Base-by-base conservation (phyloP, 1,140 invertebrate species). In the Cydia pomonella region DNA sequence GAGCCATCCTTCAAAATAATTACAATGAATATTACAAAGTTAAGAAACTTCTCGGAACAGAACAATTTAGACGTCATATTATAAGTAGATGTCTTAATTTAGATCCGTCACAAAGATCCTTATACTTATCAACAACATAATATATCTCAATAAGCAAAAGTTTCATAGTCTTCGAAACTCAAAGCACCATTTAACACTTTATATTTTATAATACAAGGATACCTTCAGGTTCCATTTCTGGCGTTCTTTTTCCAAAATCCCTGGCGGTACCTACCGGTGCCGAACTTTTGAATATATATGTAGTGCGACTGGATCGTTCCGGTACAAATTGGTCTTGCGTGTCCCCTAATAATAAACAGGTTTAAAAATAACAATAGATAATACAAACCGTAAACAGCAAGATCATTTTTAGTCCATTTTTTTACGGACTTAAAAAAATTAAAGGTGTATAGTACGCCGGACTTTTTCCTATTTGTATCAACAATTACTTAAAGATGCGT, bases 211-310 rank as follows among this genome's bases (percentile, higher is more conserved):
- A 77, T 75, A 73, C 76, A 77, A 59, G 74, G 72, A 76, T 92
- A 92, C 91, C 91, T 92, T 92, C 89, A 13, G 73, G 63, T 50
- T 90, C 87, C 78, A 86, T 78, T 76, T 89, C 87, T 74, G 84
- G 71, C 16, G 86, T 82, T 83, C 91, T 85, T 88, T 92, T 92
- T 71, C 91, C 91, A 53, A 91, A 91, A 87, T 92, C 89, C 76
- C 91, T 83, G 18, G 89, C 91, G 50, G 91, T 86, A 75, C 89
- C 89, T 72, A 92, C 86, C 44, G 88, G 50, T 18, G n/a, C 50
- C n/a, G 50, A 53, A 44, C 59, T 74, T 63, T 74, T 74, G 47
- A 74, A 74, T 62, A 29, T 62, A n/a, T 25, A 50, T 6, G 73
- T 74, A 7, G 21, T 59, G 12, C 73, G 50, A 44, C 21, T 29